Evolutionary conservation across 2,888 invertebrate species (phyloP).

Genomic region (Junonia oenone): DNA sequence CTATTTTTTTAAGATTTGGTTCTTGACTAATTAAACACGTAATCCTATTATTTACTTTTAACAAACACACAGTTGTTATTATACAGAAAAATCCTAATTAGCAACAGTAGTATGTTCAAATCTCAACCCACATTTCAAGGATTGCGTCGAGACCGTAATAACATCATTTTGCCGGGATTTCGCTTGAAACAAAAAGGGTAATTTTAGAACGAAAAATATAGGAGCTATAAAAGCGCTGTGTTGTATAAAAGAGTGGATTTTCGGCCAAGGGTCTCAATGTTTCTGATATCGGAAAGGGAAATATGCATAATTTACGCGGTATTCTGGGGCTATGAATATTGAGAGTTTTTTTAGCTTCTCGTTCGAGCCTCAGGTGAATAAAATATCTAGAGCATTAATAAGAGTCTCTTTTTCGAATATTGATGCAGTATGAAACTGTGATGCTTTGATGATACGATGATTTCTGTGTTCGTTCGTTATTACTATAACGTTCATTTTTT

Average conservation of each 20-base stretch:
- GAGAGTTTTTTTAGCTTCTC: constrained; percentile 31
- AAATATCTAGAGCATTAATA: constrained; percentile 2
- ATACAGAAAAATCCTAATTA: constrained; percentile 1
- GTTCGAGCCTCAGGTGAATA: constrained; percentile 29
- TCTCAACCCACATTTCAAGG: constrained; percentile 1
- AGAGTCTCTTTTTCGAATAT: not conserved
- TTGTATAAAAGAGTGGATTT: constrained; percentile 15
- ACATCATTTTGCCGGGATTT: constrained; percentile 35
- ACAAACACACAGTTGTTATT: not conserved
- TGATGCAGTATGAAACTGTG: not conserved
- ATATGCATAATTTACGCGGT: constrained; percentile 44
- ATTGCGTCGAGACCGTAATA: constrained; percentile 24
- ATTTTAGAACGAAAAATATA: constrained; percentile 10
- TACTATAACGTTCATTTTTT: too few relatives aligned
- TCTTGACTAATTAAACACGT: not conserved
- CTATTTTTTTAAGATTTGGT: not conserved
- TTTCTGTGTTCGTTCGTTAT: not conserved
- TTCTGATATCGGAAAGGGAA: constrained; percentile 33
- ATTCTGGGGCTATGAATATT: constrained; percentile 42
- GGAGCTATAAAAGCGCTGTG: constrained; percentile 9
- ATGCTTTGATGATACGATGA: not conserved
- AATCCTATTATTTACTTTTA: not conserved
- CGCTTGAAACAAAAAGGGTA: constrained; percentile 16
- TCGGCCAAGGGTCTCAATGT: constrained; percentile 25
- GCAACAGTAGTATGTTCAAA: constrained; percentile 4